These are phyloP conservation scores for Centropyge bicolor DNA, from an alignment of 2,797 vertebrate genomes.

Conservation along the genomic window DNA sequence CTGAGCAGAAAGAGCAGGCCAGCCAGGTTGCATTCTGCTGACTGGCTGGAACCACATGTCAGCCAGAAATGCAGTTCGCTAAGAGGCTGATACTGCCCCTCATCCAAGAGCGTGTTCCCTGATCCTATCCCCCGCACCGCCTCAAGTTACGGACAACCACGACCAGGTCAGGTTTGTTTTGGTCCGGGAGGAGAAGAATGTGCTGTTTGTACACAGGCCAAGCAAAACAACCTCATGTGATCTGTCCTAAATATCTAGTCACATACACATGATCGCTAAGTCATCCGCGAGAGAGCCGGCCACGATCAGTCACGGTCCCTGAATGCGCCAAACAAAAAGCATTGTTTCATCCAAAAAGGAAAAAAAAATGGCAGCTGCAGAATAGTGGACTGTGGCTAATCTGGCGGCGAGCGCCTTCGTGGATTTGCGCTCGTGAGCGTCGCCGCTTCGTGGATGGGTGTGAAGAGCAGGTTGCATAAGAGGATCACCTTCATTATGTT, in stretches of 20 bases:
- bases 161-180: conserved; percentile 64
- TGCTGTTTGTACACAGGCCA: conserved; percentile 55
- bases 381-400: conserved; percentile 72
- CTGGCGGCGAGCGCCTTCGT: conserved; percentile 67
- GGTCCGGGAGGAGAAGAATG: conserved; percentile 58
- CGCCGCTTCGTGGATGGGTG: conserved; percentile 67
- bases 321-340: conserved; percentile 61
- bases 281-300: conserved; percentile 59
- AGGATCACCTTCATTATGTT: conserved; percentile 74
- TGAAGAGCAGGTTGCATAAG: conserved; percentile 77
- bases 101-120: conserved; percentile 47
- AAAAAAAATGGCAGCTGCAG: conserved; percentile 61
- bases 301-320: conserved; percentile 46
- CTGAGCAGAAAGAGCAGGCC: conserved; percentile 63
- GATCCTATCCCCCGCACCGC: conserved; percentile 45
- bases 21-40: conserved; percentile 76
- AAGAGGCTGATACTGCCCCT: conserved; percentile 49
- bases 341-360: conserved; percentile 69
- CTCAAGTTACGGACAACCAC: conserved; percentile 56
- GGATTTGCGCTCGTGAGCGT: conserved; percentile 70
- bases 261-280: conserved; percentile 66
- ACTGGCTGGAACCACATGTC: conserved; percentile 69
- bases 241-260: conserved; percentile 70
- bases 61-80: conserved; percentile 56
- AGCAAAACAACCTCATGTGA: conserved; percentile 74